Evolutionary conservation across 2,113 vertebrate genomes (phyloP), one percentile per base, ranked within the genome.

Genomic region (Chionomys nivalis): DNA sequence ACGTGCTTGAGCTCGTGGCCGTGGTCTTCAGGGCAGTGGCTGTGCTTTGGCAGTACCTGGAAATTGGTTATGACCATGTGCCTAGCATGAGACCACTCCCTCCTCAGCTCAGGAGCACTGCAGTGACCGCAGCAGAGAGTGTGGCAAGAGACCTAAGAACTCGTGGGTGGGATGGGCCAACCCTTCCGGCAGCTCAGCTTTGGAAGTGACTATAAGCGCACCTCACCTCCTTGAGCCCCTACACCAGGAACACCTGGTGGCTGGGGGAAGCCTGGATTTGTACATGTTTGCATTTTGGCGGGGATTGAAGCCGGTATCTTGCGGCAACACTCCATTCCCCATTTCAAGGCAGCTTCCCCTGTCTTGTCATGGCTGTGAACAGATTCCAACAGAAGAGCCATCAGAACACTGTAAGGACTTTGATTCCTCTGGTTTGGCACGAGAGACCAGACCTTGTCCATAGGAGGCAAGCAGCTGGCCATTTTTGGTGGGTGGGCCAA

Each of bases 391-490:
- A 11, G 90, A n/a, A 7, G 36, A 83, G 24, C 42, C 8, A 36
- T 4, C 78, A 26, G 24, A 13, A 31, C 2, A 0, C 3, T 6
- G 42, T 44, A 21, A 39, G 52, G 52, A 76, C 9, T 39, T 82
- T n/a, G 5, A 79, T 55, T 90, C 85, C 58, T 65, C 68, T 58
- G 1, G 55, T 68, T n/a, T 39, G 63, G 78, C 79, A 24, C 31
- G 42, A 63, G 52, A 44, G 42, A 26, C 7, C 36, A 19, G 68
- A 33, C 65, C 36, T 33, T 47, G 39, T 65, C 61, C 9, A 77
- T 36, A 14, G 12, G 21, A 39, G 13, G 2, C 68, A 55, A 33
- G 5, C 26, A 3, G 0, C 3, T 4, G 11, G 73, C 7, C 1
- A 1, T 44, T 28, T 4, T 7, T 33, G 1, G 33, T 49, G 0